Conservation (phyloP, 2,797 vertebrate species). For the Hydrocynus forskahlii region DNA sequence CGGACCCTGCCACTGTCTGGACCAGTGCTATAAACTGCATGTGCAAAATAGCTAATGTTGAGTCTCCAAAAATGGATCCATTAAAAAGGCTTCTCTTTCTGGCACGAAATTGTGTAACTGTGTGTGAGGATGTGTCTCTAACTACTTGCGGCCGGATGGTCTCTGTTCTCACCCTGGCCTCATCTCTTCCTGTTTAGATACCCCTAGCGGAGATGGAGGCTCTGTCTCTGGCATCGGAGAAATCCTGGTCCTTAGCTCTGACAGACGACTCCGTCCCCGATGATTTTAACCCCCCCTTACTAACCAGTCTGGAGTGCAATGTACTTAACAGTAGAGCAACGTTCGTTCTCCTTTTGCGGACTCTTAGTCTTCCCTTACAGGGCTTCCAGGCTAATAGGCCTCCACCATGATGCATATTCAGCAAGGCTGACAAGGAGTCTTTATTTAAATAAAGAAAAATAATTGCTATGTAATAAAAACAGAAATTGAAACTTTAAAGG, state of each 20-base stretch:
- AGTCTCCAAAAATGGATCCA: slow-evolving; percentile 19
- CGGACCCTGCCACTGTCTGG: background rate
- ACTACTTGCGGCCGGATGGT: slow-evolving; percentile 58
- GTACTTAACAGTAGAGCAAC: slow-evolving; percentile 85
- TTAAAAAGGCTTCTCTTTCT: slow-evolving; percentile 15
- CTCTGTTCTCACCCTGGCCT: slow-evolving; percentile 85
- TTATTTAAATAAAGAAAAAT: background rate
- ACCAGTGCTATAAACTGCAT: background rate
- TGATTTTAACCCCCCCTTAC: slow-evolving; percentile 93
- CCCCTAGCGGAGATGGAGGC: slow-evolving; percentile 99
- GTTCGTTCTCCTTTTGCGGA: slow-evolving; percentile 40
- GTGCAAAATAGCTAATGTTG: background rate
- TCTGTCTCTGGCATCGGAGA: slow-evolving; percentile 98
- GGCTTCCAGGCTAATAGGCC: slow-evolving; percentile 47
- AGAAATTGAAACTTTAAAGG: no score
- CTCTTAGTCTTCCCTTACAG: slow-evolving; percentile 35
- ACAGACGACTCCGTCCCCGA: slow-evolving; percentile 94
- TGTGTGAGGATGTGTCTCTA: slow-evolving; percentile 50
- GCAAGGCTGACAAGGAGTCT: no score
- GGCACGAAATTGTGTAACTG: slow-evolving; percentile 32
- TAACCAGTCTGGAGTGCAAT: slow-evolving; percentile 95
- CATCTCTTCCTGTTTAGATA: slow-evolving; percentile 96
- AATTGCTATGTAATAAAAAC: background rate
- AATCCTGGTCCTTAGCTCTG: slow-evolving; percentile 98
- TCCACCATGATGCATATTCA: slow-evolving; percentile 7